These are phyloP conservation scores for Leucoma salicis DNA, from an alignment of 2,888 invertebrate genomes.

Conservation along the genomic window DNA sequence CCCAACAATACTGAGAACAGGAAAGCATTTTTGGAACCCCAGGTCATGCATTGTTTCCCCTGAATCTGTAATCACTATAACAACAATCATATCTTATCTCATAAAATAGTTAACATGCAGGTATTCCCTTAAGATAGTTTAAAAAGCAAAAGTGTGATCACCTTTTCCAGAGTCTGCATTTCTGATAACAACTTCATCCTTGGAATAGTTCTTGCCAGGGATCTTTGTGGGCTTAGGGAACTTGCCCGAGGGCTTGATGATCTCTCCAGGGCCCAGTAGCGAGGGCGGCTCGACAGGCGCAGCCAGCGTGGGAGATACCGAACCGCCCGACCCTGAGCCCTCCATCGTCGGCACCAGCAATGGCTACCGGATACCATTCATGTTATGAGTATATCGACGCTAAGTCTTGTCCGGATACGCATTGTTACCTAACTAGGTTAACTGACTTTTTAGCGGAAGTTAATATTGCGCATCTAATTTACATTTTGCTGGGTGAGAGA, in stretches of 20 bases:
- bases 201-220: conserved; percentile 95
- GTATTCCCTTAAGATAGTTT: conserved; percentile 14
- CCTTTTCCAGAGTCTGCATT: conserved; percentile 98
- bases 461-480: conserved; percentile 18
- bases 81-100: conserved; percentile 21
- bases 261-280: conserved; percentile 90
- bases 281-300: conserved; percentile 77
- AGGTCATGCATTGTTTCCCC: conserved; percentile 50
- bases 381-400: conserved; percentile 2
- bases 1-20: conserved; percentile 46
- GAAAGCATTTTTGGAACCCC: conserved; percentile 48
- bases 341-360: conserved; percentile 78
- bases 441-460: conserved; percentile 23
- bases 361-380: conserved; percentile 46
- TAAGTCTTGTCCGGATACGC: conserved; percentile 18
- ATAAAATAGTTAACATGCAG: conserved; percentile 23
- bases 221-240: conserved; percentile 94
- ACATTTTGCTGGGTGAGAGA: conserved; percentile 3
- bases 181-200: conserved; percentile 96
- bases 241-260: conserved; percentile 93
- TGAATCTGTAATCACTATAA: too few relatives aligned
- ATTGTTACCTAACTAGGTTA: conserved; percentile 36
- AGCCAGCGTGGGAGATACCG: conserved; percentile 82
- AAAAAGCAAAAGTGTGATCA: conserved; percentile 52
- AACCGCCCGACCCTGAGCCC: conserved; percentile 72